A percentile compares a stretch with the other conserved stretches of the same genome.
Conservation (phyloP, 2,113 vertebrate genomes). For the Oryzias melastigma region DNA sequence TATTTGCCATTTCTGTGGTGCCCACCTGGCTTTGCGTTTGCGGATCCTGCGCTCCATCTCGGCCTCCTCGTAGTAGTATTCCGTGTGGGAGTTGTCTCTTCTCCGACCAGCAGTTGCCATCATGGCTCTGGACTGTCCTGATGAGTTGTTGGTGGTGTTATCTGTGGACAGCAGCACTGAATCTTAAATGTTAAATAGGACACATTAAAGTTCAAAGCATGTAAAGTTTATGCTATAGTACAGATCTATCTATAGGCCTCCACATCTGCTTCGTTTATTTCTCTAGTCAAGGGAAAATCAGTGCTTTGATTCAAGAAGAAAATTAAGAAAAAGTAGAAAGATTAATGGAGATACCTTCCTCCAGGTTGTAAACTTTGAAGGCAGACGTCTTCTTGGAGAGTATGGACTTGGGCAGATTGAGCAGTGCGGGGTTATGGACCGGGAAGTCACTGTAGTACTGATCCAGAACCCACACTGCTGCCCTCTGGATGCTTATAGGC, state of each 20-base stretch:
- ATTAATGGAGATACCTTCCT: conserved; percentile 76
- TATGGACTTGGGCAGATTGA: conserved; percentile 94
- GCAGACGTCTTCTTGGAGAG: conserved; percentile 93
- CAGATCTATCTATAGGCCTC: no score
- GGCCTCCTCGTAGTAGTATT: conserved; percentile 93
- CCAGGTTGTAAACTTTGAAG: conserved; percentile 92
- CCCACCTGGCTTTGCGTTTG: conserved; percentile 88
- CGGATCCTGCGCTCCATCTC: conserved; percentile 90
- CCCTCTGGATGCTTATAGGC: conserved; percentile 85
- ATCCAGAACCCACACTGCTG: conserved; percentile 91
- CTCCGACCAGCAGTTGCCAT: conserved; percentile 84
- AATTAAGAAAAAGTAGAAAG: neutral
- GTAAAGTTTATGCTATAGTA: no score
- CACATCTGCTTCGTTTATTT: no score
- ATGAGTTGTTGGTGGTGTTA: conserved; percentile 87
- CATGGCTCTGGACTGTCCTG: conserved; percentile 86
- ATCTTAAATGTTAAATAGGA: no score
- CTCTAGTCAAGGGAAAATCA: no score
- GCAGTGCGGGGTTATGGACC: conserved; percentile 90
- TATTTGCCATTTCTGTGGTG: no score
- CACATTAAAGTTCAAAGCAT: no score
- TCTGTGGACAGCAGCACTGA: conserved; percentile 63
- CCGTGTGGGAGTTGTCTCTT: conserved; percentile 92
- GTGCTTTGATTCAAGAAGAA: no score
- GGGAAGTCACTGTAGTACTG: conserved; percentile 97